phyloP scores from a whole-genome alignment of 2,113 vertebrate genomes.

The Hemibagrus wyckioides region DNA sequence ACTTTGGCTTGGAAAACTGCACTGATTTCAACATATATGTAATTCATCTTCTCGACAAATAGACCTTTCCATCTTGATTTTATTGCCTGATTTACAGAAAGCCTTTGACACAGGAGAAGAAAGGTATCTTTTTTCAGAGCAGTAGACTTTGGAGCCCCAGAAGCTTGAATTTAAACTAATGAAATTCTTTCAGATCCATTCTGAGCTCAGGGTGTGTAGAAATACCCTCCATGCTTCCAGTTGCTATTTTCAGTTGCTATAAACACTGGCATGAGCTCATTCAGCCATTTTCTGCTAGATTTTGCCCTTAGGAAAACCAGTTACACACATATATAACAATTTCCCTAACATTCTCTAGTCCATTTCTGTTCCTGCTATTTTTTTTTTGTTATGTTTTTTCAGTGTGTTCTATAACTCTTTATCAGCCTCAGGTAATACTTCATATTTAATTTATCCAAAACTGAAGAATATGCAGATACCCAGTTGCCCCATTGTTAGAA shows the following conservation, averaged over 20 bases:
- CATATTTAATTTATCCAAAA: not conserved
- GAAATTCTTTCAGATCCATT: not conserved
- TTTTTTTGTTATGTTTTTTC: not conserved
- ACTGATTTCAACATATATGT: not conserved
- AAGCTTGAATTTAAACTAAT: slow-evolving; percentile 1
- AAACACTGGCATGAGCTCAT: not conserved
- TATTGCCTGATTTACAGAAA: not conserved
- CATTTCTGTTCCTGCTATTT: not conserved
- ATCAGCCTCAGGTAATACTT: not conserved
- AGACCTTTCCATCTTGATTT: not conserved
- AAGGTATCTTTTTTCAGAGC: not conserved
- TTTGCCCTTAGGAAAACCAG: not conserved
- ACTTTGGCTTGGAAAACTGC: not conserved
- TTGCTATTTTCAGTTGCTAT: not conserved
- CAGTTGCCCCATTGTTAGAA: not conserved
- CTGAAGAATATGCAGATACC: not conserved
- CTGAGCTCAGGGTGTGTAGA: not conserved
- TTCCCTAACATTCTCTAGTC: not conserved
- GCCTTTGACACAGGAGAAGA: not conserved
- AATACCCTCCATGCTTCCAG: not conserved
- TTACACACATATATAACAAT: not conserved
- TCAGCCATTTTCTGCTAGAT: not conserved
- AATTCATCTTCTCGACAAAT: not conserved
- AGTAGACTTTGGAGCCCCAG: not conserved
- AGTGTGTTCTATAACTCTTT: not conserved